Conservation (phyloP, 2,888 invertebrate genomes). For the Hoplodrina ambigua region DNA sequence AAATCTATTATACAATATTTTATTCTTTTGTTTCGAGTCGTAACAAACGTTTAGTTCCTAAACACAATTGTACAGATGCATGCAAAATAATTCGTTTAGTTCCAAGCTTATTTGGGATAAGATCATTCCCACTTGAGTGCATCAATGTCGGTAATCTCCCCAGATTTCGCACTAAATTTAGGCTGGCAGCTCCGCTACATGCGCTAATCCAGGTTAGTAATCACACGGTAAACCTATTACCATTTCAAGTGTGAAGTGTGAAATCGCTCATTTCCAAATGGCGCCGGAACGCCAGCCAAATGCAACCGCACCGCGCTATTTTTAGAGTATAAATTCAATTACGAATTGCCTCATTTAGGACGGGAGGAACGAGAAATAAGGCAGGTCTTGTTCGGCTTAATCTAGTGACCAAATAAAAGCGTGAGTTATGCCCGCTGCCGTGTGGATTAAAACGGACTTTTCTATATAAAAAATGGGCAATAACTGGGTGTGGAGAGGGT, state of each 20-base stretch:
- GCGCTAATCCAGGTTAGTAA: conserved; percentile 78
- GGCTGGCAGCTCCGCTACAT: conserved; percentile 61
- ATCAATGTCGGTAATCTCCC: conserved; percentile 37
- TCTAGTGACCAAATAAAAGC: conserved; percentile 83
- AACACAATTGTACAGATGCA: no score
- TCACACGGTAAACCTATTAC: conserved; percentile 79
- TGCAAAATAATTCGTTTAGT: conserved; percentile 26
- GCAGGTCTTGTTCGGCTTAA: conserved; percentile 73
- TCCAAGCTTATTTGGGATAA: conserved; percentile 37
- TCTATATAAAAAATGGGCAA: conserved; percentile 82
- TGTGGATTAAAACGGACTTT: conserved; percentile 81
- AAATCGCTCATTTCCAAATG: conserved; percentile 73
- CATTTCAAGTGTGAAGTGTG: conserved; percentile 79
- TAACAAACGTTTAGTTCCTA: no score
- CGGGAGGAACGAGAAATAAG: conserved; percentile 69
- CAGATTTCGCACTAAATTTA: conserved; percentile 67
- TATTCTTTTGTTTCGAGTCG: no score
- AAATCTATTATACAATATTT: conserved; percentile 29
- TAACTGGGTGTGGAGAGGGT: conserved; percentile 75
- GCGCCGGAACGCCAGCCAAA: conserved; percentile 60
- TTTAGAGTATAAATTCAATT: conserved; percentile 66
- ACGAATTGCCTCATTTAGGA: conserved; percentile 65
- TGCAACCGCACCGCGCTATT: conserved; percentile 59
- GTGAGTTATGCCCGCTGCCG: conserved; percentile 77
- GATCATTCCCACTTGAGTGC: conserved; percentile 31